Percentiles rank a stretch among this genome's conserved stretches.
Evolutionary conservation across 2,113 vertebrate genomes (phyloP).

Genomic region (Machaerirhynchus nigripectus): DNA sequence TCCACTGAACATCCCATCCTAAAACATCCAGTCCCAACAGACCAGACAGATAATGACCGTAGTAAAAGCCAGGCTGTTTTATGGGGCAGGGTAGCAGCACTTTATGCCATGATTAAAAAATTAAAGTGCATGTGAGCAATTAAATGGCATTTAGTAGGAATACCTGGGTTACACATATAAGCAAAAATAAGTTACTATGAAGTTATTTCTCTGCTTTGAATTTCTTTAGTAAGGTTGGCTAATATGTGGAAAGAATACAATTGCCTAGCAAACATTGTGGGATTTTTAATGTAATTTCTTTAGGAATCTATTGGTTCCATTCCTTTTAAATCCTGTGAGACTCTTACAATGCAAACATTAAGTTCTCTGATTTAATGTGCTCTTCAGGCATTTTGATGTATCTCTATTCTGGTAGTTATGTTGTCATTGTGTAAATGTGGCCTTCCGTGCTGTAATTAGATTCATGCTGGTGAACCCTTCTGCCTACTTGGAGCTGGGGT

Average conservation of each 20-base stretch:
- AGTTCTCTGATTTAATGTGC: not conserved
- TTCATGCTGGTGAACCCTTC: slow-evolving; percentile 29
- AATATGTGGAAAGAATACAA: not conserved
- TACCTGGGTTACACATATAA: not conserved
- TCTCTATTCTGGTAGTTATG: not conserved
- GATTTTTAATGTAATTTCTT: not conserved
- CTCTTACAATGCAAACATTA: not conserved
- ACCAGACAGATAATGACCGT: not conserved
- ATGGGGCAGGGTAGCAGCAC: not conserved
- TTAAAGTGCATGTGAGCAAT: not conserved
- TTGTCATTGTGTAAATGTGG: not conserved
- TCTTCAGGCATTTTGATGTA: not conserved
- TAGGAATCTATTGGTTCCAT: not conserved
- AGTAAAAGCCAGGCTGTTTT: not conserved
- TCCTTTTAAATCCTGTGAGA: not conserved
- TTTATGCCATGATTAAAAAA: not conserved
- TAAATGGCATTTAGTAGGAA: not conserved
- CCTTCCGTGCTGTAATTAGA: not conserved
- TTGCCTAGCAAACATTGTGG: not conserved
- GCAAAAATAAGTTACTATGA: not conserved
- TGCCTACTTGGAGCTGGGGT: slow-evolving; percentile 6
- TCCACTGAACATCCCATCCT: not conserved
- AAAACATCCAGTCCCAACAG: not conserved
- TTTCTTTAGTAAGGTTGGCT: not conserved
- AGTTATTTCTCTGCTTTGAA: not conserved